Percentiles rank a stretch among this genome's conserved stretches.
Evolutionary conservation across 2,113 vertebrate species (phyloP).

Genomic region (Crotalus tigris): DNA sequence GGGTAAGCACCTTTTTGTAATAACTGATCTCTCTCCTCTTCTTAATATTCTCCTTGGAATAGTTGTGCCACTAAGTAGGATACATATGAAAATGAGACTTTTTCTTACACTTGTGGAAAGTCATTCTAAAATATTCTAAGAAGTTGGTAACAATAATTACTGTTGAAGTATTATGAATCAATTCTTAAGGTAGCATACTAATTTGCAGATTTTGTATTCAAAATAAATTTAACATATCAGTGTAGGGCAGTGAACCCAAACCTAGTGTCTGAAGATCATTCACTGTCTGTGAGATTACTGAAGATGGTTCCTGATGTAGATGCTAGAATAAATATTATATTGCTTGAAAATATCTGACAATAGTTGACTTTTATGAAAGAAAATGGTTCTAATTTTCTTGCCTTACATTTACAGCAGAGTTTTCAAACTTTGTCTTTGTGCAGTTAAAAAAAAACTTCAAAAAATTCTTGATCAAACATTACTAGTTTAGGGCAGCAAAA

Average conservation of each 20-base stretch:
- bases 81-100: background rate
- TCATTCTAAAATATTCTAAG: background rate
- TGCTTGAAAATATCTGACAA: background rate
- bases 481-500: background rate
- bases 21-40: background rate
- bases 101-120: background rate
- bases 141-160: background rate
- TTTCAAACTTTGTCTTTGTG: background rate
- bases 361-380: background rate
- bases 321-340: background rate
- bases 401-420: background rate
- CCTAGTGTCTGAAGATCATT: background rate
- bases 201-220: no score
- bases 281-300: background rate
- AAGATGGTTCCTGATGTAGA: background rate
- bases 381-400: background rate
- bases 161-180: no score
- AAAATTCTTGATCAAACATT: background rate
- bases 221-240: no score
- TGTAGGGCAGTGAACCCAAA: no score
- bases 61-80: background rate
- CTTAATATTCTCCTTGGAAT: background rate
- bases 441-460: background rate
- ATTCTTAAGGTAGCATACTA: no score
- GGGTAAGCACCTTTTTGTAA: background rate